Percentiles rank a stretch among this genome's conserved stretches.
Evolutionary conservation across 1,140 invertebrate genomes (phyloP).

Genomic region (Bombus breviceps): DNA sequence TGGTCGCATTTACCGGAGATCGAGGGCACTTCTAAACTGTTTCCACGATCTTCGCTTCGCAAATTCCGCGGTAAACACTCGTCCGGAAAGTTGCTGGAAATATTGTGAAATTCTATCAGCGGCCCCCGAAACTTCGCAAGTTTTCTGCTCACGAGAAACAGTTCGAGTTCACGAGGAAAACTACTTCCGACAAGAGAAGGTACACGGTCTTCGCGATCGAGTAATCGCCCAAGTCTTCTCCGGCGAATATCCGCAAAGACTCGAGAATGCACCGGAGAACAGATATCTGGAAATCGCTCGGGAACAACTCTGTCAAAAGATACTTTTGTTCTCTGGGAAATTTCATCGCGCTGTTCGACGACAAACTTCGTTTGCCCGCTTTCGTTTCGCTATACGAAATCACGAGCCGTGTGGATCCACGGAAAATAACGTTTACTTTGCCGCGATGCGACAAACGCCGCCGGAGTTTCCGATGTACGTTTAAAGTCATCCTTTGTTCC

Average conservation of each 20-base stretch:
- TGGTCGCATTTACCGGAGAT: background rate
- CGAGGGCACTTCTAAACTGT: background rate
- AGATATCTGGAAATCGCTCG: conserved; percentile 11
- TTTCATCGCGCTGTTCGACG: conserved; percentile 5
- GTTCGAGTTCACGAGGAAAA: background rate
- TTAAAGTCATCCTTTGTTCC: conserved; percentile 3
- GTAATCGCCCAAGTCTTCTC: background rate
- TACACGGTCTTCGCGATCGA: background rate
- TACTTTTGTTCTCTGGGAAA: background rate
- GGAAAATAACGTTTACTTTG: too few relatives aligned
- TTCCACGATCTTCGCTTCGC: conserved; percentile 7
- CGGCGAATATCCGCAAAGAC: conserved; percentile 25
- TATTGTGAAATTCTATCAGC: conserved; percentile 18
- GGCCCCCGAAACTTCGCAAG: background rate
- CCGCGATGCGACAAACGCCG: too few relatives aligned
- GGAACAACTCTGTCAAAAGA: conserved; percentile 9
- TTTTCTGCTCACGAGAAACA: background rate
- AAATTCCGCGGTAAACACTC: background rate
- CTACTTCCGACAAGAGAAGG: background rate
- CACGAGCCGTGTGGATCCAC: background rate
- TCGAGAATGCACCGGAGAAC: conserved; percentile 2
- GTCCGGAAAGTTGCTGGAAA: background rate
- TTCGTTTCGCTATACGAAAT: background rate
- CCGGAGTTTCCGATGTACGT: background rate
- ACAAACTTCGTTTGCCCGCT: too few relatives aligned